A percentile compares a stretch with the other conserved stretches of the same genome.
phyloP scores from a whole-genome alignment of 2,797 vertebrate species.

The Leptodactylus fallax region DNA sequence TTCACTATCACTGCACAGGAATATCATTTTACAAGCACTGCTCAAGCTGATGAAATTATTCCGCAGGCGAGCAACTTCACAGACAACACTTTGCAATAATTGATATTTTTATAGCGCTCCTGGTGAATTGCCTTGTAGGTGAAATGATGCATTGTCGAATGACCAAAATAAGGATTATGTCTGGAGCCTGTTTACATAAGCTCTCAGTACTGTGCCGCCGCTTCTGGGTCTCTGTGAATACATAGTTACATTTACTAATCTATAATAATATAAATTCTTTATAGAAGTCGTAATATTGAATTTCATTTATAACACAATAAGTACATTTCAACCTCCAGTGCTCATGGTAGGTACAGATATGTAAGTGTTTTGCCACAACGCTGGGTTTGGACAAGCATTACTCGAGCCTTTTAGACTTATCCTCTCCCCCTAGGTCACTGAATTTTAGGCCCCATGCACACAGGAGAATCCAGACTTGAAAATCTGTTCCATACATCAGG shows the following conservation, averaged over 20 bases:
- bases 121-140: conserved; percentile 46
- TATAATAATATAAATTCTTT: neutral
- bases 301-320: neutral
- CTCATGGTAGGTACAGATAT: too few species aligned
- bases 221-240: neutral
- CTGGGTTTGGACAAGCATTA: too few species aligned
- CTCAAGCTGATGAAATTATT: conserved; percentile 48
- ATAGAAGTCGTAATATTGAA: neutral
- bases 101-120: conserved; percentile 55
- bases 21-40: conserved; percentile 52
- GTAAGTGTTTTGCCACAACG: too few species aligned
- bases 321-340: too few species aligned
- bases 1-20: conserved; percentile 49
- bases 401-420: too few species aligned
- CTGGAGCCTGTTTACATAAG: conserved; percentile 41
- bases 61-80: conserved; percentile 40
- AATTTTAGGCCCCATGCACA: too few species aligned
- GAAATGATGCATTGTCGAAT: conserved; percentile 48
- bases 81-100: conserved; percentile 46
- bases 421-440: too few species aligned
- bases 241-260: neutral
- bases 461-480: too few species aligned
- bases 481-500: too few species aligned
- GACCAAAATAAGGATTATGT: conserved; percentile 51
- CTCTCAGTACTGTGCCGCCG: neutral